phyloP scores from a whole-genome alignment of 2,113 vertebrate species.

The Hyaena hyaena region DNA sequence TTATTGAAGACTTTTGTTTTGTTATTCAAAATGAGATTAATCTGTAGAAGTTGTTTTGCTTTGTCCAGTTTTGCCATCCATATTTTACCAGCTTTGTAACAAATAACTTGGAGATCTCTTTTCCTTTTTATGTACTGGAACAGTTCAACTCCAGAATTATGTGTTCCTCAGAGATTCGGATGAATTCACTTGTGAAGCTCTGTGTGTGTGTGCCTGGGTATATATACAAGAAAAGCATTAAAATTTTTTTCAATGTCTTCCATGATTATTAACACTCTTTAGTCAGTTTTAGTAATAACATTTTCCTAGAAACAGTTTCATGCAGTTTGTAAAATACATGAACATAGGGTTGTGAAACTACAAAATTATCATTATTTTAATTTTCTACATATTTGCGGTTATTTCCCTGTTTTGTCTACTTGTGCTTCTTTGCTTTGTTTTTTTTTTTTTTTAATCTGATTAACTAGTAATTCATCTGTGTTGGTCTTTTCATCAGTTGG shows the following conservation, averaged over 20 bases:
- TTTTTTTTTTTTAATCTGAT: neutral
- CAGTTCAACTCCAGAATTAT: neutral
- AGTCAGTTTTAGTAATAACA: neutral
- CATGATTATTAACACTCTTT: neutral
- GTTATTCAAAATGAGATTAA: conserved; percentile 45
- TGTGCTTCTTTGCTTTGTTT: neutral
- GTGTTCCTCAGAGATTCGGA: neutral
- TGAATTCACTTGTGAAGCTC: neutral
- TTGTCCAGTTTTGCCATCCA: neutral
- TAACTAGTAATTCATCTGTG: neutral
- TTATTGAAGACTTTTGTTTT: conserved; percentile 39
- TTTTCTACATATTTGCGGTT: neutral
- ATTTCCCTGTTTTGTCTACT: neutral
- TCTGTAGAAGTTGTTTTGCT: neutral
- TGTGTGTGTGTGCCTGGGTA: neutral
- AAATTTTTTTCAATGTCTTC: neutral
- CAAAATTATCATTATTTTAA: neutral
- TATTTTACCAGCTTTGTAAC: conserved; percentile 17
- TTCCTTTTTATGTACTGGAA: neutral
- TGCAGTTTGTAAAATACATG: neutral
- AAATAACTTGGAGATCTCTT: conserved; percentile 18
- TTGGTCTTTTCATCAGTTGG: neutral
- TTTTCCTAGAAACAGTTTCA: neutral
- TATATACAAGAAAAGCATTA: neutral
- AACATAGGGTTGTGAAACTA: neutral